Evolutionary conservation across 2,113 vertebrate genomes (phyloP), one percentile per base, ranked within the genome.

Genomic region (Perognathus longimembris): DNA sequence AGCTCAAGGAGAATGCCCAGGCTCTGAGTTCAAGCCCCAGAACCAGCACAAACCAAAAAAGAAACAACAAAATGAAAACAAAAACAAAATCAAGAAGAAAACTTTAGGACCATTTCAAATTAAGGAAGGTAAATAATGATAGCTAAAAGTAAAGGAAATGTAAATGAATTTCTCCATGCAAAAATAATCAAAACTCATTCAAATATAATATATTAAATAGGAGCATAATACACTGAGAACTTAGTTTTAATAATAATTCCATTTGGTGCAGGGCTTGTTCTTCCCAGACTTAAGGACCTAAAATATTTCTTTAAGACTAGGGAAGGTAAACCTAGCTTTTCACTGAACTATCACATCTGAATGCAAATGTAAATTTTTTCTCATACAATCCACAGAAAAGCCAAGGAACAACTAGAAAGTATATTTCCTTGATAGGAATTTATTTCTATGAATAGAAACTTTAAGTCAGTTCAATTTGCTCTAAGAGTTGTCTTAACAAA

Each of bases 281-380:
- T 74, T 85, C 30, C 34, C n/a, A 85, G 67, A 89, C 2, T 38
- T 78, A 78, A 92, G 71, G 77, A 42, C 30, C 30, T 84, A 89
- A 90, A 73, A 79, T 87, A 88, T 88, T 92, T 91, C n/a, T 85
- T 77, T 76, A 67, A 54, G 80, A 83, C 22, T 80, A 74, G 40
- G 32, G 34, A 24, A 95, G 26, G 8, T 12, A 3, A 61, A 32
- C 86, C 63, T 66, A 22, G 36, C 22, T 89, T 93, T 92, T 86
- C 85, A 73, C 10, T 75, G 70, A 70, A 30, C 36, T 94, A 75
- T 95, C 61, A 38, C 15, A 89, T 96, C 57, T 92, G 90, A 87
- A 89, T 92, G 90, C 74, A 94, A 86, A 92, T 86, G 36, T 6
- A 87, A 83, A 34, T 36, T 1, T 15, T 85, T 91, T 92, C 70